A percentile compares a stretch with the other conserved stretches of the same genome.
These are phyloP conservation scores for Ammodytes marinus DNA, from an alignment of 2,113 vertebrate species.

Conservation along the genomic window DNA sequence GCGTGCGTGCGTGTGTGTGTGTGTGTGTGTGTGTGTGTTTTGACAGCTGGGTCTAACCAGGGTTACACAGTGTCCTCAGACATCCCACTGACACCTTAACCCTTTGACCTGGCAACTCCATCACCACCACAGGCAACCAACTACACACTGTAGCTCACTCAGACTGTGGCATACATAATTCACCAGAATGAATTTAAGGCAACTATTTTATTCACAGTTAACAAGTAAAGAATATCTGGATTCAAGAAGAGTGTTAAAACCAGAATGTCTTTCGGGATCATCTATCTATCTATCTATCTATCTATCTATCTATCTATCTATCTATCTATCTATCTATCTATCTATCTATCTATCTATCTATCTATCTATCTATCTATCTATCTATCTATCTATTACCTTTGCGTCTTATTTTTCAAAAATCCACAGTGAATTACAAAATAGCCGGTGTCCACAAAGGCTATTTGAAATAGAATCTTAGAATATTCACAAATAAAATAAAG, in stretches of 20 bases:
- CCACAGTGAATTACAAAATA: too few species aligned
- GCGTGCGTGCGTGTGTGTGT: conserved; percentile 43
- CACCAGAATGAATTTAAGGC: conserved; percentile 3
- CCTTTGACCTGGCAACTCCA: conserved; percentile 66
- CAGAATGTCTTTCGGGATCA: too few species aligned
- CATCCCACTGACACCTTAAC: conserved; percentile 69
- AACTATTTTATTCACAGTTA: background rate
- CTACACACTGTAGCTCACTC: conserved; percentile 25
- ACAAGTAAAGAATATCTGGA: conserved; percentile 2
- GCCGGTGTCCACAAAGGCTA: too few species aligned
- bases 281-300: too few species aligned
- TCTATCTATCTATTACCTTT: too few species aligned
- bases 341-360: too few species aligned
- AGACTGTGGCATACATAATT: conserved; percentile 1
- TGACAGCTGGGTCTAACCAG: conserved; percentile 77
- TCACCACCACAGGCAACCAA: conserved; percentile 25
- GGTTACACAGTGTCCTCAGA: conserved; percentile 72
- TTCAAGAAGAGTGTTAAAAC: background rate
- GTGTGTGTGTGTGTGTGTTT: conserved; percentile 64
- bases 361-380: too few species aligned
- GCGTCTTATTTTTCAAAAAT: too few species aligned
- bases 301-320: too few species aligned
- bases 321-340: too few species aligned
- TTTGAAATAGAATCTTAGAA: too few species aligned
- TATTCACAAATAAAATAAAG: too few species aligned